Base-by-base conservation (phyloP, 2,797 vertebrate genomes). In the Pempheris klunzingeri region DNA sequence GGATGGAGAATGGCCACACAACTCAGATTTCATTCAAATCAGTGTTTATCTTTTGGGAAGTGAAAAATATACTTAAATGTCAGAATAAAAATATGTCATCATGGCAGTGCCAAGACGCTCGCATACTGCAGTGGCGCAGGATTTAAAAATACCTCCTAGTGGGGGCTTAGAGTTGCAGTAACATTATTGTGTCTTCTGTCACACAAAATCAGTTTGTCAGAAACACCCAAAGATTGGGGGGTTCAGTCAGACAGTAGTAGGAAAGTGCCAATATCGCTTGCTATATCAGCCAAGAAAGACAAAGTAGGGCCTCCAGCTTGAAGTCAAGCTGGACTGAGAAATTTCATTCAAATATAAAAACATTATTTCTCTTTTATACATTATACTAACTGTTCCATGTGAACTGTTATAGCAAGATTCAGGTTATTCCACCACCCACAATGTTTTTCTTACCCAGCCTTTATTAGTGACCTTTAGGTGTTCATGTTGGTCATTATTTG, bases 1-100 rank as follows among this genome's bases (percentile, higher is more conserved):
- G 90, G 86, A 93, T 82, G 36, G 53, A 77, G 59, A 86, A 89
- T 47, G 84, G 89, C 90, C 92, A 85, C 82, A 92, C 88, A 86
- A 85, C 88, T 93, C 90, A 77, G 77, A 88, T 92, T 93, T 92
- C 85, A 90, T 82, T 93, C 85, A 89, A 94, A 92, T 94, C 89
- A 46, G 81, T 94, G 89, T 94, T 94, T 94, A 91, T 91, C 84
- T 92, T 92, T 84, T 72, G 78, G 77, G 87, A 91, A 92, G 77
- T 90, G 83, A 91, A 92, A 77, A 90, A 88, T 81, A 87, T 80
- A 82, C 82, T 89, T 85, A 81, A 93, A 93, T 88, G 87, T 88
- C 77, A 78, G 78, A 85, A 88, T 92, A 88, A 87, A 94, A 93
- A 93, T 92, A 94, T 88, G 83, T 84, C 83, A 84, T 81, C 61